Conservation (phyloP, 2,113 vertebrate species). For the Acanthochromis polyacanthus region DNA sequence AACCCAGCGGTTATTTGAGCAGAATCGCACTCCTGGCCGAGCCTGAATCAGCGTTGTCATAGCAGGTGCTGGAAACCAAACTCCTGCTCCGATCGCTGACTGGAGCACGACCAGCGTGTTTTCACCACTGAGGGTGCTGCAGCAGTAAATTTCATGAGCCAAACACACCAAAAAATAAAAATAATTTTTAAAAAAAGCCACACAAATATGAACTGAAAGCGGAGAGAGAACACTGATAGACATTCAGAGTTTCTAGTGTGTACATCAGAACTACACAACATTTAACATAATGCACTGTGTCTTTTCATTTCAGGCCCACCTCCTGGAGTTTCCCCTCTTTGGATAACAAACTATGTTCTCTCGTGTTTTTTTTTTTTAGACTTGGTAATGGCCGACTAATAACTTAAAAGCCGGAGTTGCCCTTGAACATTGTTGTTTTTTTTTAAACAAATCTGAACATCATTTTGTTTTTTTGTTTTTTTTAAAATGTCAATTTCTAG, state of each 20-base stretch:
- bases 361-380: not conserved
- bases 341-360: slow-evolving; percentile 51
- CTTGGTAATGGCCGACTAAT: slow-evolving; percentile 18
- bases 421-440: not conserved
- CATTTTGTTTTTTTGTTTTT: not conserved
- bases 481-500: slow-evolving; percentile 6
- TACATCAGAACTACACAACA: slow-evolving; percentile 81
- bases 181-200: slow-evolving; percentile 34
- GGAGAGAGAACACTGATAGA: slow-evolving; percentile 71
- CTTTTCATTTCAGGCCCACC: slow-evolving; percentile 46
- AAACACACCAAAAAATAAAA: slow-evolving; percentile 50
- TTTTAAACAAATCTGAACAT: not conserved
- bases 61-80: not conserved
- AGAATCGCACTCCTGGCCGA: too few species aligned
- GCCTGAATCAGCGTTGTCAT: too few species aligned
- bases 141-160: slow-evolving; percentile 77
- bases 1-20: too few species aligned
- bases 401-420: not conserved
- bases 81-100: too few species aligned
- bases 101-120: not conserved
- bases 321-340: slow-evolving; percentile 64
- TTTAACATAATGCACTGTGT: slow-evolving; percentile 69
- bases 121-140: slow-evolving; percentile 20
- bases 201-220: slow-evolving; percentile 73
- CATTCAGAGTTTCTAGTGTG: slow-evolving; percentile 76